phyloP scores from a whole-genome alignment of 2,797 vertebrate genomes.

The Crenichthys baileyi region DNA sequence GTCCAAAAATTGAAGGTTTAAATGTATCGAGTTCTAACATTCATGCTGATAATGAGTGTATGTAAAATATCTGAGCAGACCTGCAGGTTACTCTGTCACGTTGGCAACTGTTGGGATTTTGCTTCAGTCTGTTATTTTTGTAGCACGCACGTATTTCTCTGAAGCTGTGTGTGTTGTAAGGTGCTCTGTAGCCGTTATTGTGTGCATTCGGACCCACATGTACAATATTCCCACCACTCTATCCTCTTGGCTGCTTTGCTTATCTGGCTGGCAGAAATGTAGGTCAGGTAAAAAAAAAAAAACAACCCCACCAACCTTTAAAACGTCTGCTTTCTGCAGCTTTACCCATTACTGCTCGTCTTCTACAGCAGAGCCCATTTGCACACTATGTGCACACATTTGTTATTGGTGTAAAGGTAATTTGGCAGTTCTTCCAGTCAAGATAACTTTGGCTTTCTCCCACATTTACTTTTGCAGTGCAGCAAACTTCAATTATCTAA shows the following conservation, averaged over 20 bases:
- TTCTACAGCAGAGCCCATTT: slow-evolving; percentile 30
- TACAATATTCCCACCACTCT: slow-evolving; percentile 33
- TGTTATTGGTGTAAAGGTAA: background rate
- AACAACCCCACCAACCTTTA: background rate
- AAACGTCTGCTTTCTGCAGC: slow-evolving; percentile 17
- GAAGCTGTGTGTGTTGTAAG: slow-evolving; percentile 27
- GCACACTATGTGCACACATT: background rate
- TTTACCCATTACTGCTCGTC: slow-evolving; percentile 23
- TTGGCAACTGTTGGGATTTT: slow-evolving; percentile 12
- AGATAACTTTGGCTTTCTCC: slow-evolving; percentile 1
- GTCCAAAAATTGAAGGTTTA: background rate
- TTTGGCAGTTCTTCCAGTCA: background rate
- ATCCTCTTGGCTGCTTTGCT: slow-evolving; percentile 62
- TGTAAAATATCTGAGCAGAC: background rate
- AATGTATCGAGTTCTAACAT: background rate
- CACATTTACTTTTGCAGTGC: slow-evolving; percentile 2
- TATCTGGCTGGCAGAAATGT: slow-evolving; percentile 72
- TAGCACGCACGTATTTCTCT: slow-evolving; percentile 6
- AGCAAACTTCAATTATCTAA: slow-evolving; percentile 8
- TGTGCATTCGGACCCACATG: slow-evolving; percentile 15
- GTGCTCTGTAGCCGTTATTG: slow-evolving; percentile 11
- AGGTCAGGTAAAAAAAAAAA: slow-evolving; percentile 67
- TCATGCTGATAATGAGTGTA: background rate
- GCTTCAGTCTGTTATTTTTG: slow-evolving; percentile 9
- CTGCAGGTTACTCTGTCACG: background rate